phyloP scores from a whole-genome alignment of 2,113 vertebrate species.

The Lagopus leucura region DNA sequence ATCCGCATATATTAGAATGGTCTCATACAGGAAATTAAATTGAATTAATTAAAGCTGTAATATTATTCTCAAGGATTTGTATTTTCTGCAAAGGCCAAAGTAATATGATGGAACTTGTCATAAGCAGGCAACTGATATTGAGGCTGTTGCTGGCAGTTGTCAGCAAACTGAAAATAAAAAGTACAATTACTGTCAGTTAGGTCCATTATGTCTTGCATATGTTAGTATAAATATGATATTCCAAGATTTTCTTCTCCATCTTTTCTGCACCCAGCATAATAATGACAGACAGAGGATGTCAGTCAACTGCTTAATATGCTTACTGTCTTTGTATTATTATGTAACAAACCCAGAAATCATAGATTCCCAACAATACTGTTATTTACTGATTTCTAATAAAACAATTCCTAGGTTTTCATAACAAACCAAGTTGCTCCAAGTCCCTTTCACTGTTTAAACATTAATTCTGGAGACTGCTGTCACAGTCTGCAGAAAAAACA shows the following conservation, averaged over 20 bases:
- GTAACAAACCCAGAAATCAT: not conserved
- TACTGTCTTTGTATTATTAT: not conserved
- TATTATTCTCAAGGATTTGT: not conserved
- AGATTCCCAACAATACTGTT: not conserved
- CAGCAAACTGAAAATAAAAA: not conserved
- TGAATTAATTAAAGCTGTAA: not conserved
- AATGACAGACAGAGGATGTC: not conserved
- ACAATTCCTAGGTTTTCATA: not conserved
- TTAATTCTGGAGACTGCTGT: not conserved
- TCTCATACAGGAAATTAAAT: slow-evolving; percentile 10
- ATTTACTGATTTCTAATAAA: not conserved
- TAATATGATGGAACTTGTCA: not conserved
- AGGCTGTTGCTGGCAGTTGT: not conserved
- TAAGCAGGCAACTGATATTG: not conserved
- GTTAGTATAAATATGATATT: not conserved
- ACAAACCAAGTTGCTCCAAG: not conserved
- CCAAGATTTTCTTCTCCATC: not conserved
- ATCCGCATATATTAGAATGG: not conserved
- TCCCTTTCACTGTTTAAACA: not conserved
- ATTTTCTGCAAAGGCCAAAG: not conserved
- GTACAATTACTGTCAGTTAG: not conserved
- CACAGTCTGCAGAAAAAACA: not conserved
- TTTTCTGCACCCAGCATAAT: not conserved
- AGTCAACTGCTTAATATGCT: not conserved
- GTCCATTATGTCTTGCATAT: not conserved